Evolutionary conservation across 2,113 vertebrate genomes (phyloP).

Genomic region (Misgurnus mizolepis): DNA sequence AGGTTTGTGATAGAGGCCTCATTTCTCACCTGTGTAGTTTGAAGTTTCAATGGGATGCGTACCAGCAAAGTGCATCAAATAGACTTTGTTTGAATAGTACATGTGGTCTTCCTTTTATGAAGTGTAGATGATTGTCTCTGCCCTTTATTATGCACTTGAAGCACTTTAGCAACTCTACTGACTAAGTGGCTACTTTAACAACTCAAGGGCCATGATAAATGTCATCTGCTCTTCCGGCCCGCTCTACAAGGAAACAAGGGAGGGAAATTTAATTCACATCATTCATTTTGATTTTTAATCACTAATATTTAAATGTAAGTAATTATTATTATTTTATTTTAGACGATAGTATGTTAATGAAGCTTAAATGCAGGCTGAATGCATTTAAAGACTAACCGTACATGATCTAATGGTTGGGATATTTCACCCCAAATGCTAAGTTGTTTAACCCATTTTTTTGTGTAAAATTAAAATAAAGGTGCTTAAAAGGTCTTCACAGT

Average conservation of each 20-base stretch:
- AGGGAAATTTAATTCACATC: not conserved
- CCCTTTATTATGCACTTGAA: not conserved
- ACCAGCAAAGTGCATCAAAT: not conserved
- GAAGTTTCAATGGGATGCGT: not conserved
- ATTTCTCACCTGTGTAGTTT: not conserved
- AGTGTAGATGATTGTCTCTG: not conserved
- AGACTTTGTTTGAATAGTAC: not conserved
- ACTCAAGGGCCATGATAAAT: not conserved
- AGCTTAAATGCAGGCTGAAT: too few relatives aligned
- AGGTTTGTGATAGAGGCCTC: too few relatives aligned
- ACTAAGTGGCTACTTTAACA: constrained; percentile 20
- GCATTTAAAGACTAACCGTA: too few relatives aligned
- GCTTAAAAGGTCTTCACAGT: too few relatives aligned
- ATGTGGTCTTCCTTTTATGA: not conserved
- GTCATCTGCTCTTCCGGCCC: not conserved
- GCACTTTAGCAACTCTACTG: constrained; percentile 4
- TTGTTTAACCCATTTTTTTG: too few relatives aligned
- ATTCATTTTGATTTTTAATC: not conserved
- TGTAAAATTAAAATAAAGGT: too few relatives aligned
- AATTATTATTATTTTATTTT: too few relatives aligned
- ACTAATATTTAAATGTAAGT: not conserved
- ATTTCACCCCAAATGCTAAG: too few relatives aligned
- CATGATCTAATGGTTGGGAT: too few relatives aligned
- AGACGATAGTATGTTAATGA: too few relatives aligned
- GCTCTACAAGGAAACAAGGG: too few relatives aligned